phyloP scores from a whole-genome alignment of 2,113 vertebrate genomes.

The Hypocryptadius cinnamomeus region DNA sequence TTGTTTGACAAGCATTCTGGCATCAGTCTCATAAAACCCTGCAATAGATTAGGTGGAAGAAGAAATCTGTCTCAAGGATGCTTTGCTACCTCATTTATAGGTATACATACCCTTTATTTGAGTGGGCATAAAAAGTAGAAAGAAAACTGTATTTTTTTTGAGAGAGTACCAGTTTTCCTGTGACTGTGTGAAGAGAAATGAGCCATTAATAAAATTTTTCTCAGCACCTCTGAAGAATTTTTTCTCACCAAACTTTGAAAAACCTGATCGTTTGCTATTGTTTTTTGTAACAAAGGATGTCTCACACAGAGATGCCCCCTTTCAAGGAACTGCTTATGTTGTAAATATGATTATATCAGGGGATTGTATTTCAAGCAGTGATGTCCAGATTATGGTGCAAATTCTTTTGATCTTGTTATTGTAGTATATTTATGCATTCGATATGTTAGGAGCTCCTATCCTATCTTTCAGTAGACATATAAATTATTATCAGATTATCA shows the following conservation, averaged over 20 bases:
- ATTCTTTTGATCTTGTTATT: not conserved
- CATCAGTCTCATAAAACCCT: not conserved
- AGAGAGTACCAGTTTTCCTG: not conserved
- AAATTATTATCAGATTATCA: not conserved
- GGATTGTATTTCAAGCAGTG: not conserved
- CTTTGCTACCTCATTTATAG: not conserved
- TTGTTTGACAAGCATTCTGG: not conserved
- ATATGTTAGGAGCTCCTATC: not conserved
- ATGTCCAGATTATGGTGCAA: not conserved
- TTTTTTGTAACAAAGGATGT: not conserved
- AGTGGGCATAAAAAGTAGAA: not conserved
- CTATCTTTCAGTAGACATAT: too few relatives aligned
- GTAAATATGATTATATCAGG: not conserved
- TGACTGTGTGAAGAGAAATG: not conserved
- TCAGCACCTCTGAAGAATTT: not conserved
- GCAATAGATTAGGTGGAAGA: not conserved
- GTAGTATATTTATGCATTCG: not conserved
- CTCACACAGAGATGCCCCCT: not conserved
- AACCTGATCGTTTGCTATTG: not conserved
- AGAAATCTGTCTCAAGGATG: not conserved
- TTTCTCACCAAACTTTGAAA: not conserved
- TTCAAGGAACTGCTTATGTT: not conserved
- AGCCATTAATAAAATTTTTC: not conserved
- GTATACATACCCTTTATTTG: not conserved
- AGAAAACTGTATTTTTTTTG: not conserved